phyloP scores from a whole-genome alignment of 2,797 vertebrate species.

The Lepus townsendii region DNA sequence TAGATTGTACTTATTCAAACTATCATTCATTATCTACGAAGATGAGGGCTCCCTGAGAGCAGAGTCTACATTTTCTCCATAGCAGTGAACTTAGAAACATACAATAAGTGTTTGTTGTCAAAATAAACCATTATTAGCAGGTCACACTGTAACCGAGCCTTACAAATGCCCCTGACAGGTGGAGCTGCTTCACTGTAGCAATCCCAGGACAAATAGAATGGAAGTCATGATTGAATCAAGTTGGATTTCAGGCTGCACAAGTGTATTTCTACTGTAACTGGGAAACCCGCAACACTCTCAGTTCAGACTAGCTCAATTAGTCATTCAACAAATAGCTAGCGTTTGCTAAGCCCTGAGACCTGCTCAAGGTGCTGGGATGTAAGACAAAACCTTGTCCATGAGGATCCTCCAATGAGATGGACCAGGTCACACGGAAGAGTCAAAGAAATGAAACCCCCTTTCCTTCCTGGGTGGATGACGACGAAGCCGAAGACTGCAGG shows the following conservation, averaged over 20 bases:
- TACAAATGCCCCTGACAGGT: background rate
- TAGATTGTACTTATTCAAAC: conserved; percentile 27
- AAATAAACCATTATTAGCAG: conserved; percentile 31
- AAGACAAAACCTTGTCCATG: background rate
- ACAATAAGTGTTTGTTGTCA: background rate
- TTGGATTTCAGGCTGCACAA: background rate
- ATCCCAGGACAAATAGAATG: conserved; percentile 18
- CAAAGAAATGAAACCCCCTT: background rate
- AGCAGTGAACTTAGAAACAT: background rate
- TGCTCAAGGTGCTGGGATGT: background rate
- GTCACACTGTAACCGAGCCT: background rate
- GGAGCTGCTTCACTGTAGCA: conserved; percentile 9
- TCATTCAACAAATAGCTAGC: background rate
- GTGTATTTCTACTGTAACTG: background rate
- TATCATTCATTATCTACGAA: background rate
- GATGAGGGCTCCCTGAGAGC: background rate
- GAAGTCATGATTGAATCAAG: background rate
- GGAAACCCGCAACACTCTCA: background rate
- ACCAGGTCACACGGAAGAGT: background rate
- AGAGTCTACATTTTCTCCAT: background rate
- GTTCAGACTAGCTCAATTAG: background rate
- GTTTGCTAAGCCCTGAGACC: background rate
- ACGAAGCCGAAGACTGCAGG: background rate
- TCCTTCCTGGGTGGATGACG: background rate
- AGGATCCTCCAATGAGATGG: background rate